Evolutionary conservation across 1,140 invertebrate species (phyloP), one percentile per base, ranked within the genome.

Genomic region (Bicyclus anynana): DNA sequence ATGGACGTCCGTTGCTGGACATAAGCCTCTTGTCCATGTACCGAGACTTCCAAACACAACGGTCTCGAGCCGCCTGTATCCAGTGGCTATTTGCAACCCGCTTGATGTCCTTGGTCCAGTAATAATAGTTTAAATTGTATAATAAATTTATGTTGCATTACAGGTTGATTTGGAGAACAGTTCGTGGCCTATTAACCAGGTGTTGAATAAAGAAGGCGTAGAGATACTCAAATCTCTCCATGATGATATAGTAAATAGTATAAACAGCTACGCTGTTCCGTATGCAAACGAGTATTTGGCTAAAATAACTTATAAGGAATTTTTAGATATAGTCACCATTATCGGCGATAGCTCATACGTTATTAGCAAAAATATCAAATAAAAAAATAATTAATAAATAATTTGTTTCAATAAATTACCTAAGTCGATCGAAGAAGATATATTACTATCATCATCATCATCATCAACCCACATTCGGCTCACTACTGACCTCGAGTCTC

Each of bases 91-190:
- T n/a, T n/a, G n/a, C n/a, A n/a, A n/a, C n/a, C n/a, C n/a, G n/a
- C n/a, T n/a, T n/a, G n/a, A n/a, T n/a, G n/a, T n/a, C n/a, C n/a
- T n/a, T n/a, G n/a, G n/a, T n/a, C n/a, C n/a, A n/a, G n/a, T 4
- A 35, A 12, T 6, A 10, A 35, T 13, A 9, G 13, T 6, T n/a
- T 7, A 9, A 5, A 27, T 27, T 2, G 5, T 27, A 2, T 2
- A 7, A 27, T 9, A 27, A 27, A 27, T 40, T 17, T 35, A 29
- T 42, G 12, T 53, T 12, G 20, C 23, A 18, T 53, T 67, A 29
- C 44, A 79, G 76, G 63, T 52, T 29, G 49, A 68, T 38, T 72
- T 79, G 58, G 65, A 68, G 46, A 58, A 68, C n/a, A 72, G 65
- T 53, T 68, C 74, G 5, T 70, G 65, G 64, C 63, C 70, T 13